phyloP scores from a whole-genome alignment of 1,140 invertebrate genomes.

The Procambarus clarkii region DNA sequence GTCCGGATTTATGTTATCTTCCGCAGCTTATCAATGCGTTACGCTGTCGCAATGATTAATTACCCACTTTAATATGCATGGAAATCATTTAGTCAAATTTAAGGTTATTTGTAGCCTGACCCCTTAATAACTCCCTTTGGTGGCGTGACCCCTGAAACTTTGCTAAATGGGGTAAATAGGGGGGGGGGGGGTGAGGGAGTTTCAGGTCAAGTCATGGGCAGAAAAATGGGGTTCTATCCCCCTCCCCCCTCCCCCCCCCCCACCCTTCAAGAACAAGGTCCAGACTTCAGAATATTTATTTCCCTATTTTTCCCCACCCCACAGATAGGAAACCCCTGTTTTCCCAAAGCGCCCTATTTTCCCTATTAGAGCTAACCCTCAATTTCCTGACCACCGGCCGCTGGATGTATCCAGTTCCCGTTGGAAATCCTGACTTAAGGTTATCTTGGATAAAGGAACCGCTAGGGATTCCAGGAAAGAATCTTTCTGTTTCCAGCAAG shows the following conservation, averaged over 20 bases:
- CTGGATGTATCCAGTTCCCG: neutral
- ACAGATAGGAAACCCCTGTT: neutral
- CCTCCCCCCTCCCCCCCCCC: too few relatives aligned
- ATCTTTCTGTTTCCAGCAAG: neutral
- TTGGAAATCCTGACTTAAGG: neutral
- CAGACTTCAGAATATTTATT: too few relatives aligned
- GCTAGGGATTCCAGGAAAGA: neutral
- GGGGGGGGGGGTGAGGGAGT: too few relatives aligned
- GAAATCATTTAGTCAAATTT: slow-evolving; percentile 8
- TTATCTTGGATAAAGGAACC: neutral
- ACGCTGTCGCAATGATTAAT: slow-evolving; percentile 12
- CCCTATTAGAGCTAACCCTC: neutral
- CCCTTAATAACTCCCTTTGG: neutral
- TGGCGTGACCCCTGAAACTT: neutral
- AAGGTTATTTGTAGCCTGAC: neutral
- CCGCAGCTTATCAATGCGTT: slow-evolving; percentile 7
- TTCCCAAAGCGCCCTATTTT: neutral
- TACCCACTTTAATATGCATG: slow-evolving; percentile 34
- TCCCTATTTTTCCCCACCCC: neutral
- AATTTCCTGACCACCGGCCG: neutral
- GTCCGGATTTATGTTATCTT: neutral
- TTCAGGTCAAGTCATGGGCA: too few relatives aligned
- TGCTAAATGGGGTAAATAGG: too few relatives aligned
- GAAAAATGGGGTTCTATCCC: too few relatives aligned
- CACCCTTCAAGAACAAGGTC: too few relatives aligned